Evolutionary conservation across 2,797 vertebrate genomes (phyloP).

Genomic region (Danio kyathit): DNA sequence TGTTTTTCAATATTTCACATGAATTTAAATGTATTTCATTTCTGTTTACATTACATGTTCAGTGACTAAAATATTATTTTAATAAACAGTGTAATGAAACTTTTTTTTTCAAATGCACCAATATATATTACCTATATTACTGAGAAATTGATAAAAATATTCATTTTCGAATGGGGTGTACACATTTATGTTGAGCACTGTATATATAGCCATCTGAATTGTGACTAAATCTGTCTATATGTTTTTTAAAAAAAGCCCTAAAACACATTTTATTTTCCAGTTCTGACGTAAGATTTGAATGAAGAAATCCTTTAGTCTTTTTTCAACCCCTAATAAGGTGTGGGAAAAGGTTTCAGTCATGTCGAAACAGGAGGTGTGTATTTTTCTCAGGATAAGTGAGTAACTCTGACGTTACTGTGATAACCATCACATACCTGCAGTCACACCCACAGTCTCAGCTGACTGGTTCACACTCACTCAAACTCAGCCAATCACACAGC

Average conservation of each 20-base stretch:
- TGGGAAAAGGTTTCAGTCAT: conserved; percentile 27
- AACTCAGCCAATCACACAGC: conserved; percentile 21
- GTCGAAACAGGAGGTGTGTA: conserved; percentile 25
- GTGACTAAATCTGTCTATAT: too few species aligned
- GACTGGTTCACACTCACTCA: conserved; percentile 10
- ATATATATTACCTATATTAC: too few species aligned
- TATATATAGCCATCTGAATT: too few species aligned
- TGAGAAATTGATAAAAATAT: too few species aligned
- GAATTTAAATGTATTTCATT: too few species aligned
- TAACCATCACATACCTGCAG: conserved; percentile 44
- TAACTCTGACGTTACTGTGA: conserved; percentile 24
- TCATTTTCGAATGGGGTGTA: too few species aligned
- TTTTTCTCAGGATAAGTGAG: conserved; percentile 17
- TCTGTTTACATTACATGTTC: too few species aligned
- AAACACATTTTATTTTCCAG: background rate
- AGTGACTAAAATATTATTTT: too few species aligned
- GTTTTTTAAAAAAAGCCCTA: background rate
- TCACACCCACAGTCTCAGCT: conserved; percentile 29
- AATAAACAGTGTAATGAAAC: too few species aligned
- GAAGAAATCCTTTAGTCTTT: background rate
- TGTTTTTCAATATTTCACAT: too few species aligned
- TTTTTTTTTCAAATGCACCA: too few species aligned
- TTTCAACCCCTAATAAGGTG: background rate
- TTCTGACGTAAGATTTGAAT: background rate
- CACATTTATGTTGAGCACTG: too few species aligned